A percentile compares a stretch with the other conserved stretches of the same genome.
phyloP scores from a whole-genome alignment of 1,140 invertebrate genomes.

The Coelopa frigida region DNA sequence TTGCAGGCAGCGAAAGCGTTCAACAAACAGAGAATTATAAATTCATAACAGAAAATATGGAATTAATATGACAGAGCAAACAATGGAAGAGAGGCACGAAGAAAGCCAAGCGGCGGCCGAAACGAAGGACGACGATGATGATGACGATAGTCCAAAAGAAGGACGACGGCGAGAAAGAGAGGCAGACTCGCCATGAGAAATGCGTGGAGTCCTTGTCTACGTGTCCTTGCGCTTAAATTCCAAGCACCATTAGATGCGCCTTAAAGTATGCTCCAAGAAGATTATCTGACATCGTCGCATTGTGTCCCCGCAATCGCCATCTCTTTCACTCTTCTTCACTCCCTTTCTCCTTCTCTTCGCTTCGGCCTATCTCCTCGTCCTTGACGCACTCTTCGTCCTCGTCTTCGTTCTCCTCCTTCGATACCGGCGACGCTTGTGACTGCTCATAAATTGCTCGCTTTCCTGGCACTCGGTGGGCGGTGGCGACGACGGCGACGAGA shows the following conservation, averaged over 20 bases:
- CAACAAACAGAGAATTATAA: conserved; percentile 30
- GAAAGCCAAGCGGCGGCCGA: conserved; percentile 14
- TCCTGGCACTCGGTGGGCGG: too few species aligned
- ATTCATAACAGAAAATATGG: conserved; percentile 42
- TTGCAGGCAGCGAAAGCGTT: background rate
- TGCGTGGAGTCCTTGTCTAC: conserved; percentile 36
- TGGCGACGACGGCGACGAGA: too few species aligned
- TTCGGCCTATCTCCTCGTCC: too few species aligned
- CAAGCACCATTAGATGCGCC: conserved; percentile 44
- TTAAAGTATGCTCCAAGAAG: conserved; percentile 45
- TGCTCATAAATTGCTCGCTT: too few species aligned
- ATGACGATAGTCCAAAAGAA: too few species aligned
- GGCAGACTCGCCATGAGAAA: conserved; percentile 41
- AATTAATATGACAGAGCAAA: conserved; percentile 43
- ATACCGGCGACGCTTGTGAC: too few species aligned
- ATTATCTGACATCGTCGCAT: conserved; percentile 44
- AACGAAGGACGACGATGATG: conserved; percentile 15
- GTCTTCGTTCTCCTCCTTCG: too few species aligned
- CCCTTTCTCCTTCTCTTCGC: too few species aligned
- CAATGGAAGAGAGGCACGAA: conserved; percentile 17
- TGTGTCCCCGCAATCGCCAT: too few species aligned
- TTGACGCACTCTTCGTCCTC: too few species aligned
- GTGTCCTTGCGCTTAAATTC: conserved; percentile 37
- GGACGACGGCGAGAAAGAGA: too few species aligned
- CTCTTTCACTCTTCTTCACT: too few species aligned